Percentiles rank a stretch among this genome's conserved stretches.
Conservation (phyloP, 1,140 invertebrate genomes). For the Rhizoglyphus robini region DNA sequence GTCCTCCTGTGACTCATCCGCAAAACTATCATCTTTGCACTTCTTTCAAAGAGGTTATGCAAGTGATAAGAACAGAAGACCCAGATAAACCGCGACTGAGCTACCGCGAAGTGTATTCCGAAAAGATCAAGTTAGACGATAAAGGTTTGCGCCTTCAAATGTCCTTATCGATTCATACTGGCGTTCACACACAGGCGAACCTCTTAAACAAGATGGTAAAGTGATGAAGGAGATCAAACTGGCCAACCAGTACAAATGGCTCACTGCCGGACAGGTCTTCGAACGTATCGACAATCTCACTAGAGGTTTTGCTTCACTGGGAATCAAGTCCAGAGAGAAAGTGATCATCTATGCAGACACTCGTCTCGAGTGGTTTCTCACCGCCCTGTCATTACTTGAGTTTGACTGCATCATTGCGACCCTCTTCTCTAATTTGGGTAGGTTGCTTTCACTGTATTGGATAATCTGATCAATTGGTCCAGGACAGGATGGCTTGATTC, state of each 20-base stretch:
- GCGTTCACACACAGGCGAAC: background rate
- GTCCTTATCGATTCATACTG: background rate
- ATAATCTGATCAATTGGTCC: background rate
- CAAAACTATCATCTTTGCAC: background rate
- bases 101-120: background rate
- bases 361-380: slow-evolving; percentile 39
- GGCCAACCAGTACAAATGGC: slow-evolving; percentile 68
- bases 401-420: slow-evolving; percentile 31
- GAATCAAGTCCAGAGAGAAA: slow-evolving; percentile 31
- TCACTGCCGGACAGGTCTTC: slow-evolving; percentile 65
- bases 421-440: slow-evolving; percentile 14
- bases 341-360: slow-evolving; percentile 39
- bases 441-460: slow-evolving; percentile 63
- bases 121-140: background rate
- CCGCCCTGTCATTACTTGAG: slow-evolving; percentile 36
- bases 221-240: slow-evolving; percentile 11
- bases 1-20: background rate
- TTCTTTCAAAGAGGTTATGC: background rate
- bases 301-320: slow-evolving; percentile 26
- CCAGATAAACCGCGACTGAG: background rate
- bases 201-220: slow-evolving; percentile 8
- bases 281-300: slow-evolving; percentile 55
- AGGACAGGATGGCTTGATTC: slow-evolving; percentile 86
- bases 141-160: background rate
- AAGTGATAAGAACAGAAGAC: background rate